Percentiles rank a stretch among this genome's conserved stretches.
phyloP scores from a whole-genome alignment of 2,797 vertebrate species.

The Galaxias olidus region DNA sequence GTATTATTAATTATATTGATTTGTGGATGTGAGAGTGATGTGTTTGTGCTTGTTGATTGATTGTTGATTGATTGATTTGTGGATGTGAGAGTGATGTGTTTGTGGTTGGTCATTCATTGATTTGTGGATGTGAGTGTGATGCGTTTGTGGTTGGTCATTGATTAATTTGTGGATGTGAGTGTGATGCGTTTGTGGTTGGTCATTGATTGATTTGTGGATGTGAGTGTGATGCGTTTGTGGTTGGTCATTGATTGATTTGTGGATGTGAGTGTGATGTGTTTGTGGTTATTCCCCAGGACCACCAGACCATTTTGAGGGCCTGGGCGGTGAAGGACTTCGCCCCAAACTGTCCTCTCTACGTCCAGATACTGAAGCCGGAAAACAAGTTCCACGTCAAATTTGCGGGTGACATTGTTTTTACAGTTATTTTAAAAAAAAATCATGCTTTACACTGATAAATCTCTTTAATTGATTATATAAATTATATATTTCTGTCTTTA shows the following conservation, averaged over 20 bases:
- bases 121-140: too few relatives aligned
- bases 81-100: too few relatives aligned
- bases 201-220: background rate
- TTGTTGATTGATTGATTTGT: too few relatives aligned
- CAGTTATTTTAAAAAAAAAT: background rate
- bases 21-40: too few relatives aligned
- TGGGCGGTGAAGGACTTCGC: constrained; percentile 99
- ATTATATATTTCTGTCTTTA: too few relatives aligned
- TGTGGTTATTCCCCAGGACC: constrained; percentile 79
- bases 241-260: background rate
- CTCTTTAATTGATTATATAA: too few relatives aligned
- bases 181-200: too few relatives aligned
- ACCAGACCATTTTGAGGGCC: constrained; percentile 97
- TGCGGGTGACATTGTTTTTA: constrained; percentile 81
- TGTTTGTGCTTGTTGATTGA: too few relatives aligned
- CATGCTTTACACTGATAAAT: background rate
- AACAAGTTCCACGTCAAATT: constrained; percentile 99
- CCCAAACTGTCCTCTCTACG: constrained; percentile 96
- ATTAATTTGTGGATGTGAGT: too few relatives aligned
- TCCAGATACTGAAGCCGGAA: constrained; percentile 97
- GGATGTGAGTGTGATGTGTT: background rate
- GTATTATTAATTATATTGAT: too few relatives aligned
- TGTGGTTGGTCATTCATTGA: too few relatives aligned
- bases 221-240: background rate
- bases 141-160: too few relatives aligned